A percentile compares a stretch with the other conserved stretches of the same genome.
These are phyloP conservation scores for Vidua chalybeata DNA, from an alignment of 2,113 vertebrate species.

Conservation along the genomic window DNA sequence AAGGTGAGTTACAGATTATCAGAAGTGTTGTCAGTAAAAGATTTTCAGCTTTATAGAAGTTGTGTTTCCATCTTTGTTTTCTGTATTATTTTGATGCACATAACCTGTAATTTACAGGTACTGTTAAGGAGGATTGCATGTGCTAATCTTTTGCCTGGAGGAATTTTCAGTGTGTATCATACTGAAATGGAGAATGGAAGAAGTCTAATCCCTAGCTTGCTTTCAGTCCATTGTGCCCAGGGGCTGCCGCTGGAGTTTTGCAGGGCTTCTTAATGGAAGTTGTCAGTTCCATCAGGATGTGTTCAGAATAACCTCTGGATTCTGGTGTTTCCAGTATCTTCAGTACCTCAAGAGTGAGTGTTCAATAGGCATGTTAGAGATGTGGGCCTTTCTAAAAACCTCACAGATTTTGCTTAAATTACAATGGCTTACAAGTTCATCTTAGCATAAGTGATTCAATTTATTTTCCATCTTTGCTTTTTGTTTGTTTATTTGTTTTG, in stretches of 20 bases:
- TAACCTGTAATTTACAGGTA: neutral
- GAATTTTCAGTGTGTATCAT: neutral
- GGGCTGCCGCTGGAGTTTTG: neutral
- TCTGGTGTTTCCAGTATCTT: neutral
- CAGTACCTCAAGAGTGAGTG: neutral
- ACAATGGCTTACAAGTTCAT: neutral
- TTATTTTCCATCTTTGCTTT: neutral
- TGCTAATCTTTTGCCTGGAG: neutral
- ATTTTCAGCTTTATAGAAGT: neutral
- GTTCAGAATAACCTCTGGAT: neutral
- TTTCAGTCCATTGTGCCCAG: neutral
- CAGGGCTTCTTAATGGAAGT: neutral
- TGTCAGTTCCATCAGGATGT: neutral
- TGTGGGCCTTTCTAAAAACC: neutral
- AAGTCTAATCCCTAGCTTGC: neutral
- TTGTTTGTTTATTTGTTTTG: neutral
- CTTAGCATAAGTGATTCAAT: neutral
- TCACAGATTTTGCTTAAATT: neutral
- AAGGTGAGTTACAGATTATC: neutral
- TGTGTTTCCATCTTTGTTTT: neutral
- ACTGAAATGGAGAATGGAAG: neutral
- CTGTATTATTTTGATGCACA: neutral
- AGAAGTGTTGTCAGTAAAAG: neutral
- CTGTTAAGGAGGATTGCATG: neutral
- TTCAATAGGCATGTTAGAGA: neutral